phyloP scores from a whole-genome alignment of 35 echinoderm and acorn worm species.

The Strongylocentrotus purpuratus region DNA sequence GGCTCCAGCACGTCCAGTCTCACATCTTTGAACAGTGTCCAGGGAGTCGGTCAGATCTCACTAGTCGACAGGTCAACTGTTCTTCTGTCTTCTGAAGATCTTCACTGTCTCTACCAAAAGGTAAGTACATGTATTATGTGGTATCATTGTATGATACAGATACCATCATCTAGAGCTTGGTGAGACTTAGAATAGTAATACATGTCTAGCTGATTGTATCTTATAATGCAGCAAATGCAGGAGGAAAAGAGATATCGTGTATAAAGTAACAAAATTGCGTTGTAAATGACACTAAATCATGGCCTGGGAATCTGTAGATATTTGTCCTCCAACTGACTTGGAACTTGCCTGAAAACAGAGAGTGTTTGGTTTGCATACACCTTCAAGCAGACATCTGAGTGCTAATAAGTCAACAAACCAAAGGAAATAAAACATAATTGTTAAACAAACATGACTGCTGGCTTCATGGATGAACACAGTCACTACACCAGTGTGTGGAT shows the following conservation, averaged over 20 bases:
- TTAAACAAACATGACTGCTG: neutral
- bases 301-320: neutral
- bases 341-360: neutral
- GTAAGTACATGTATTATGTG: conserved; percentile 29
- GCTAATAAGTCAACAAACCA: neutral
- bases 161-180: neutral
- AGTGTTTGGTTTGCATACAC: neutral
- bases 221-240: too few species aligned
- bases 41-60: conserved; percentile 44
- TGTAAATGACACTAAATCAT: neutral
- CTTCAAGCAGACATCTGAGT: neutral
- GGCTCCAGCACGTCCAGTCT: conserved; percentile 33
- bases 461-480: neutral
- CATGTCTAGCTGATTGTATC: too few species aligned
- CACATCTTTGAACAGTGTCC: conserved; percentile 44
- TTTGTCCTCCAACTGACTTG: neutral
- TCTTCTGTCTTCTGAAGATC: conserved; percentile 44
- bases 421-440: neutral
- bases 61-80: conserved; percentile 32
- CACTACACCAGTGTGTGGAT: neutral
- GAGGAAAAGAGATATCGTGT: too few species aligned
- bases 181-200: too few species aligned
- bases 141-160: neutral
- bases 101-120: conserved; percentile 58
- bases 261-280: too few species aligned